phyloP scores from a whole-genome alignment of 2,113 vertebrate genomes.

The Leptobrachium ailaonicum region DNA sequence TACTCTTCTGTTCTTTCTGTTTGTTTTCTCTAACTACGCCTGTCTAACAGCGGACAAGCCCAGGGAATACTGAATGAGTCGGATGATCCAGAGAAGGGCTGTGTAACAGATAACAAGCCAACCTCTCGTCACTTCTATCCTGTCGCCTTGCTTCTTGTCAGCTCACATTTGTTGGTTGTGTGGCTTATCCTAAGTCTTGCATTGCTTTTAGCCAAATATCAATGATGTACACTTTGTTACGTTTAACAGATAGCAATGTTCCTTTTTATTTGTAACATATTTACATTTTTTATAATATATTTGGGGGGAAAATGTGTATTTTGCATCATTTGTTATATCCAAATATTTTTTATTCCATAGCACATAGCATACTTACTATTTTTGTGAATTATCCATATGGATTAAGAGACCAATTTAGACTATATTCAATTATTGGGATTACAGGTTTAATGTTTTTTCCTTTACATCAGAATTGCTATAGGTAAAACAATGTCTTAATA shows the following conservation, averaged over 20 bases:
- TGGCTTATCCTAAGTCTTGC: slow-evolving; percentile 99
- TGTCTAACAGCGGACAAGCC: slow-evolving; percentile 87
- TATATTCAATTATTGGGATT: neutral
- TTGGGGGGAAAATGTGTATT: slow-evolving; percentile 62
- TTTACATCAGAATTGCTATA: neutral
- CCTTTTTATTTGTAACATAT: slow-evolving; percentile 63
- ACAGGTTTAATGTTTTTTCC: neutral
- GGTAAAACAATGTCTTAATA: neutral
- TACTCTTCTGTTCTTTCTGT: slow-evolving; percentile 57
- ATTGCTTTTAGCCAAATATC: slow-evolving; percentile 99
- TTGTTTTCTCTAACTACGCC: slow-evolving; percentile 67
- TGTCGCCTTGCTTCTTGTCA: slow-evolving; percentile 98
- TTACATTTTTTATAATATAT: slow-evolving; percentile 69
- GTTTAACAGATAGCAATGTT: slow-evolving; percentile 69
- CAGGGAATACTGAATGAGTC: slow-evolving; percentile 89
- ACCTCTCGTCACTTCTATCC: slow-evolving; percentile 99
- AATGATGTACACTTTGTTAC: slow-evolving; percentile 80
- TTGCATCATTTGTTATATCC: slow-evolving; percentile 24
- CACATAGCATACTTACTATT: neutral
- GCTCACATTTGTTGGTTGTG: slow-evolving; percentile 97
- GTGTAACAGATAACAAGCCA: slow-evolving; percentile 93
- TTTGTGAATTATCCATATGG: neutral
- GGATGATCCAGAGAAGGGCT: slow-evolving; percentile 94
- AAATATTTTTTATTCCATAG: neutral
- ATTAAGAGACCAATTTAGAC: neutral